Conservation (phyloP, 2,888 invertebrate genomes). For the Hipparchia semele region DNA sequence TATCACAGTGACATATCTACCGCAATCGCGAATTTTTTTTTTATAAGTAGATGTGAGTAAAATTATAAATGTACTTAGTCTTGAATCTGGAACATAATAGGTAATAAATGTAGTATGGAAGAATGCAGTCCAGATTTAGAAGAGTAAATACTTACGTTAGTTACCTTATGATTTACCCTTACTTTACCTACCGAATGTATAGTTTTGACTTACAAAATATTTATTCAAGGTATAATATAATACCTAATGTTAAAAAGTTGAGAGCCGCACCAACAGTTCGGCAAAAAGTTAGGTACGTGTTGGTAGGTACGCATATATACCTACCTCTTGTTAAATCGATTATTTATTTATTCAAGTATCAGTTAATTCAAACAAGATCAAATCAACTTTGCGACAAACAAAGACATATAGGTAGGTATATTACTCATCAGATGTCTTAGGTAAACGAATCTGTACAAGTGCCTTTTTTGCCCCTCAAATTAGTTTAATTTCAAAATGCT, state of each 20-base stretch:
- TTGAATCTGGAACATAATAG: too few species aligned
- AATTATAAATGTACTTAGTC: too few species aligned
- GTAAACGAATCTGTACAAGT: not conserved
- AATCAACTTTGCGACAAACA: not conserved
- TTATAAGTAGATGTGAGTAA: too few species aligned
- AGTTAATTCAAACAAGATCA: not conserved
- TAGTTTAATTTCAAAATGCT: not conserved
- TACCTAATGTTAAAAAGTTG: not conserved
- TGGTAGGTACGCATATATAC: not conserved
- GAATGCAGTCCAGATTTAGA: too few species aligned
- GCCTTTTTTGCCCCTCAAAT: slow-evolving; percentile 11
- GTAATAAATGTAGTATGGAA: too few species aligned
- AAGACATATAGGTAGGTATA: not conserved
- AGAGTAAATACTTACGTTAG: too few species aligned
- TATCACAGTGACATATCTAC: too few species aligned
- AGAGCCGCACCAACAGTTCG: not conserved
- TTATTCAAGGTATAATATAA: not conserved
- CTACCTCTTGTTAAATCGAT: not conserved
- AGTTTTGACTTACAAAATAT: not conserved
- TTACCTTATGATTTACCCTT: too few species aligned
- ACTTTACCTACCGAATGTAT: too few species aligned
- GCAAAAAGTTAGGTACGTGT: too few species aligned
- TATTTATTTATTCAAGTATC: slow-evolving; percentile 5
- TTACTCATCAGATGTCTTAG: slow-evolving; percentile 11
- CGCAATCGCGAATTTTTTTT: too few species aligned